Conservation (phyloP, 2,888 invertebrate genomes). For the Leptothorax acervorum region DNA sequence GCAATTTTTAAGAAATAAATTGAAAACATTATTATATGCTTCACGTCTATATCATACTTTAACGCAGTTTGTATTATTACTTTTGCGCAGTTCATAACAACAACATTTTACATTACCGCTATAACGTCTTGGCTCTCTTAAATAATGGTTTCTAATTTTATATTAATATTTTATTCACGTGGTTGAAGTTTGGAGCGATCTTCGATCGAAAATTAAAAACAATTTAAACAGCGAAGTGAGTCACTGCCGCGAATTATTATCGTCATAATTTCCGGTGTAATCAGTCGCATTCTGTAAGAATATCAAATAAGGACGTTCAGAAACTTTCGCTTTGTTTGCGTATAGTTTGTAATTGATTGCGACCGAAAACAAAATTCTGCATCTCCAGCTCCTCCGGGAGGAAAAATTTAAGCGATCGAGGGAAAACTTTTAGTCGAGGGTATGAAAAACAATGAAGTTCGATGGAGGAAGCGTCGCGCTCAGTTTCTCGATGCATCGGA, state of each 20-base stretch:
- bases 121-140: not conserved
- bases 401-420: constrained; percentile 12
- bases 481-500: not conserved
- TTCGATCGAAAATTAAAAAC: no score
- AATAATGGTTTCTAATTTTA: not conserved
- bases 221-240: not conserved
- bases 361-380: constrained; percentile 15
- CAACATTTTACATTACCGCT: not conserved
- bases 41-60: not conserved
- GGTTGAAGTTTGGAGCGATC: no score
- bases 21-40: not conserved
- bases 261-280: not conserved
- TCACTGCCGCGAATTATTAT: not conserved
- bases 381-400: not conserved
- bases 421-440: not conserved
- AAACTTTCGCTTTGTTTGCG: constrained; percentile 18
- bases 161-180: not conserved
- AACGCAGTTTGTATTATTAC: not conserved
- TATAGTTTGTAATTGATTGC: constrained; percentile 17
- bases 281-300: not conserved
- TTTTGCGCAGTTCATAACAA: not conserved
- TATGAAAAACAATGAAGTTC: not conserved
- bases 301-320: not conserved
- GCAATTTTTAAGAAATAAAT: not conserved
- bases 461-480: not conserved